Percentiles rank a stretch among this genome's conserved stretches.
These are phyloP conservation scores for Acanthurus leucopareius DNA, from an alignment of 2,797 vertebrate genomes.

Conservation along the genomic window DNA sequence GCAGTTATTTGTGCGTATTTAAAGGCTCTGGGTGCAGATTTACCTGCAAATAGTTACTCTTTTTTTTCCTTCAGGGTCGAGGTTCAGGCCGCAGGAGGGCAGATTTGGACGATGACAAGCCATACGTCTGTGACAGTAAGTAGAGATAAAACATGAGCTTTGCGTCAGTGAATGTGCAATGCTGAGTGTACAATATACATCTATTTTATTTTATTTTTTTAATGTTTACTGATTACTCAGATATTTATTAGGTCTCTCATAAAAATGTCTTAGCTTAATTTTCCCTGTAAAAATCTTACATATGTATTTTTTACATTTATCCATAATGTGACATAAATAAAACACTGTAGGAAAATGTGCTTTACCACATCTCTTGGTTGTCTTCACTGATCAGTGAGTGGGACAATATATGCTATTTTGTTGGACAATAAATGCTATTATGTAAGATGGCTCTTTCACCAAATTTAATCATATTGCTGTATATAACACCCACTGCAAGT, in stretches of 20 bases:
- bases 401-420: neutral
- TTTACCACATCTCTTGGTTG: neutral
- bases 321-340: neutral
- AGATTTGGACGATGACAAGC: constrained; percentile 95
- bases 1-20: neutral
- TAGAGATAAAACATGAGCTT: constrained; percentile 42
- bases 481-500: neutral
- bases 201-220: neutral
- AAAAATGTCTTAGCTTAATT: too few relatives aligned
- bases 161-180: neutral
- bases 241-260: too few relatives aligned
- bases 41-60: neutral
- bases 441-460: too few relatives aligned
- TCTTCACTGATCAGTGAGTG: neutral
- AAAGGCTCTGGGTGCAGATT: neutral
- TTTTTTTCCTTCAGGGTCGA: constrained; percentile 87
- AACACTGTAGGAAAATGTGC: neutral
- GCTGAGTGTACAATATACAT: neutral
- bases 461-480: too few relatives aligned
- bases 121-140: constrained; percentile 99
- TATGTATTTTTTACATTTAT: neutral
- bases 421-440: too few relatives aligned
- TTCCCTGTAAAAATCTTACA: neutral
- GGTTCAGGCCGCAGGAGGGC: constrained; percentile 93
- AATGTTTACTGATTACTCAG: neutral